Evolutionary conservation across 2,797 vertebrate species (phyloP), one percentile per base, ranked within the genome.

Genomic region (Oryzias sinensis): DNA sequence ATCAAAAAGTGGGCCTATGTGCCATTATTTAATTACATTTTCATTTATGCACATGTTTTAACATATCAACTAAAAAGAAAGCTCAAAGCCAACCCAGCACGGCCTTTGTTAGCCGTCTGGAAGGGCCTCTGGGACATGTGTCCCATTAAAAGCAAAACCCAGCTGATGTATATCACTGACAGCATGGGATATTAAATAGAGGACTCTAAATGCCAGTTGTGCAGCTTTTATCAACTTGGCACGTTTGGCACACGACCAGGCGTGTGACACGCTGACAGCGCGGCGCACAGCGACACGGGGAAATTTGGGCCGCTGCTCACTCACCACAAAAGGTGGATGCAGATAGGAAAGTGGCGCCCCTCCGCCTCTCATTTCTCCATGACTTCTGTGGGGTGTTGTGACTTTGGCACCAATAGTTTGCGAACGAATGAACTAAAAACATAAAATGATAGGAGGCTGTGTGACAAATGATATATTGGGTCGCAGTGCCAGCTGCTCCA

Each of bases 161-260:
- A 53, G 68, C 56, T 68, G 86, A 89, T 82, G 66, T 74, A 79
- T 78, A 80, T 82, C 85, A 80, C 68, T 70, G 85, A 87, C 88
- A 85, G 76, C 67, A 49, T 59, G 56, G 49, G 73, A 78, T 81
- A 73, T 83, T 84, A 78, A 79, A 79, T 43, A 45, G 69, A 58
- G 55, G 62, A 81, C 64, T 84, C 68, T 70, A 72, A 78, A 77
- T 76, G 81, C 73, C 84, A 79, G 58, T 66, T 45, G 53, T 51
- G 42, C 49, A 43, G 70, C 72, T 65, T 45, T 44, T 83, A 84
- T 85, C 80, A 69, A 46, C 14, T 42, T 51, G 65, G 56, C 65
- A 82, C 87, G 82, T 85, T 9, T 62, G 79, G 77, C 81, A 66
- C 50, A 45, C 45, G 44, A 69, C 80, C 64, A 62, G 70, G 42